These are phyloP conservation scores for Calliphora vicina DNA, from an alignment of 1,140 invertebrate species.

Conservation along the genomic window DNA sequence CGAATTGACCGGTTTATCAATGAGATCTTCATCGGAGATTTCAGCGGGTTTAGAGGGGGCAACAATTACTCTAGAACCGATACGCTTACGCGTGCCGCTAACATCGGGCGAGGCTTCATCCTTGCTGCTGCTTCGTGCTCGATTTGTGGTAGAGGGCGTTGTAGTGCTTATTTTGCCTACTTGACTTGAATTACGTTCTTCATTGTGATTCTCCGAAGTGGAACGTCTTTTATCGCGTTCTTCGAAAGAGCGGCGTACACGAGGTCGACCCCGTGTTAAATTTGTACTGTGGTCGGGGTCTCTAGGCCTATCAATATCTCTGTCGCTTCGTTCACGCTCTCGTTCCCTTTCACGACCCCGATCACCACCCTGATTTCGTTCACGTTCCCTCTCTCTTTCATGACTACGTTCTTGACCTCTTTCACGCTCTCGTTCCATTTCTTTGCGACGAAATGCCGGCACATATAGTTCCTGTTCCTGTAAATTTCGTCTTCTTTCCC, in stretches of 20 bases:
- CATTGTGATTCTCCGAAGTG: neutral
- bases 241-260: constrained; percentile 37
- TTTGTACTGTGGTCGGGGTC: constrained; percentile 23
- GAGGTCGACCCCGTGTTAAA: constrained; percentile 25
- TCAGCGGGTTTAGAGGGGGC: constrained; percentile 54
- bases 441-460: constrained; percentile 52
- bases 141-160: neutral
- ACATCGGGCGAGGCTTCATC: constrained; percentile 33
- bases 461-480: constrained; percentile 57
- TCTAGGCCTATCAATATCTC: constrained; percentile 10
- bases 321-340: constrained; percentile 43
- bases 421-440: constrained; percentile 42
- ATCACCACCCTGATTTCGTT: constrained; percentile 7
- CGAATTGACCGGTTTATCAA: constrained; percentile 64
- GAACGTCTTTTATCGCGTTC: constrained; percentile 15
- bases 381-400: constrained; percentile 39
- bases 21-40: constrained; percentile 55
- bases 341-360: constrained; percentile 29
- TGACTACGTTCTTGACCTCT: constrained; percentile 45
- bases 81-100: constrained; percentile 43
- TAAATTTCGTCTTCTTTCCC: constrained; percentile 38
- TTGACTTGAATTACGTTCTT: constrained; percentile 15
- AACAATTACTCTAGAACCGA: constrained; percentile 61
- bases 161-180: constrained; percentile 26
- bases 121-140: constrained; percentile 7